These are phyloP conservation scores for Smutsia gigantea DNA, from an alignment of 2,797 vertebrate species.

Conservation along the genomic window DNA sequence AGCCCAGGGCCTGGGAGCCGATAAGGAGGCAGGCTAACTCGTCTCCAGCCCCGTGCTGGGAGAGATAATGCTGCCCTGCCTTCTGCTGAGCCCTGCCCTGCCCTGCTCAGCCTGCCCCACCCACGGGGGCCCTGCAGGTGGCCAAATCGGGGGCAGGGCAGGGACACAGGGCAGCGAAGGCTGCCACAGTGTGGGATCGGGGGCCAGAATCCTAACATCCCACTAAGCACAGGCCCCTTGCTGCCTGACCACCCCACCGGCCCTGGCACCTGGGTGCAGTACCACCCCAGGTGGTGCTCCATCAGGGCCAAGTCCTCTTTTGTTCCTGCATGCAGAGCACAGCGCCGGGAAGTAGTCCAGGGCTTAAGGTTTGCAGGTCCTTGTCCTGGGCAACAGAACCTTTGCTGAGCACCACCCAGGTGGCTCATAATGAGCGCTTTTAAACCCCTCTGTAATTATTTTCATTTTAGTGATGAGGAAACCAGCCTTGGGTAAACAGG, in stretches of 20 bases:
- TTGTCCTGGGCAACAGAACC: neutral
- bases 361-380: neutral
- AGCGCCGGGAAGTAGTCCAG: no score
- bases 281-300: neutral
- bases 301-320: neutral
- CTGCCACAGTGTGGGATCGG: neutral
- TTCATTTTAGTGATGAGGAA: neutral
- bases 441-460: neutral
- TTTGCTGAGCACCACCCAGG: accelerated
- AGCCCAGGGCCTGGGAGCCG: neutral
- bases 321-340: accelerated
- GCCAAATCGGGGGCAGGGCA: neutral
- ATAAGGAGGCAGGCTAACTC: slow-evolving; percentile 61
- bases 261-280: neutral
- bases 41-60: neutral
- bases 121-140: slow-evolving; percentile 8
- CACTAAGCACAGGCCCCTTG: neutral
- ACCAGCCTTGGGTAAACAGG: neutral
- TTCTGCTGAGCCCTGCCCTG: slow-evolving; percentile 21
- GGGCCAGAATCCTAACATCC: neutral
- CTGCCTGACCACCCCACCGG: neutral
- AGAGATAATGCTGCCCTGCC: slow-evolving; percentile 51
- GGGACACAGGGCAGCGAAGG: no score
- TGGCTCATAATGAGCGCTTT: neutral
- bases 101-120: slow-evolving; percentile 39